Conservation (phyloP, 2,888 invertebrate genomes). For the Petrophora chlorosata region DNA sequence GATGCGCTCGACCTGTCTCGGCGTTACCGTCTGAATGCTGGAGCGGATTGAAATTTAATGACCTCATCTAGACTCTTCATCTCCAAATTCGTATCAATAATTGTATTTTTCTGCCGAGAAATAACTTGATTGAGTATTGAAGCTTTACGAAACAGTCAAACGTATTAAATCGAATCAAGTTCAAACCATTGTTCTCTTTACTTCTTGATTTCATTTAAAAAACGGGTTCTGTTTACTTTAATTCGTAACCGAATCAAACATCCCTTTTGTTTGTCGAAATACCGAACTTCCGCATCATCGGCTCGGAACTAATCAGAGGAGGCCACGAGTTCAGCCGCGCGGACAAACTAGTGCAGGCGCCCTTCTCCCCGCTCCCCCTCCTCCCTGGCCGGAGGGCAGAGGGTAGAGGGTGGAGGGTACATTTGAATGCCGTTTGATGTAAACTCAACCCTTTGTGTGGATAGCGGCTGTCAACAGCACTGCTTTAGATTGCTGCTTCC, state of each 20-base stretch:
- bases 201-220: neutral
- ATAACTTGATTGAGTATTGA: no score
- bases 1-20: neutral
- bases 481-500: neutral
- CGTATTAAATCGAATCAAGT: no score
- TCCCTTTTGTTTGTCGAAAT: slow-evolving; percentile 22
- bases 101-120: no score
- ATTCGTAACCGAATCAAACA: slow-evolving; percentile 16
- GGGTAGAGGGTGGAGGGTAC: slow-evolving; percentile 13
- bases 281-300: slow-evolving; percentile 9
- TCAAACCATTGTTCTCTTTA: no score
- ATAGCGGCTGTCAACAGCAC: slow-evolving; percentile 27
- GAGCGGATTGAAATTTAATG: no score
- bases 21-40: no score
- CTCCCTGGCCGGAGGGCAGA: neutral
- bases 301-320: neutral
- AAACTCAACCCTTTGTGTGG: slow-evolving; percentile 17
- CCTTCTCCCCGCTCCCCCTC: neutral
- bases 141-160: no score
- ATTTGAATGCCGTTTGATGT: slow-evolving; percentile 47
- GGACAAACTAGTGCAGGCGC: slow-evolving; percentile 11
- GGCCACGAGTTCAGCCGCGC: slow-evolving; percentile 19
- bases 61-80: no score
- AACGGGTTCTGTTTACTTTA: slow-evolving; percentile 16
- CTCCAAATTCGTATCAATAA: no score